Base-by-base conservation (phyloP, 2,113 vertebrate genomes). In the Pyxicephalus adspersus region DNA sequence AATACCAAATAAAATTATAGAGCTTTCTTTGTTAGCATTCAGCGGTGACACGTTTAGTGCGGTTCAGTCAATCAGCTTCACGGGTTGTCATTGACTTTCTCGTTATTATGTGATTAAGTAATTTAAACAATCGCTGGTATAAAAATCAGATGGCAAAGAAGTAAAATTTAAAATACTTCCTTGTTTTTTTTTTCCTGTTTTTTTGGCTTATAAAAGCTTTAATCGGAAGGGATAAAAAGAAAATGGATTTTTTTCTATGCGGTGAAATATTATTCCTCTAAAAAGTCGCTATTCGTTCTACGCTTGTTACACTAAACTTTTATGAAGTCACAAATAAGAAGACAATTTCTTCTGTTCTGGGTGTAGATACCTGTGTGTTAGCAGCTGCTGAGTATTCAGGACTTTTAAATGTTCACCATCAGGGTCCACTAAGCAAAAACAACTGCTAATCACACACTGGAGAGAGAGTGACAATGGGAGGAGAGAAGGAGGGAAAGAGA, bases 51-150 rank as follows among this genome's bases (percentile, higher is more conserved):
- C 80, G 17, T 55, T 81, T 25, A 45, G 70, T 64, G 61, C 60
- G 18, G 80, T 28, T 75, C 71, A 75, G 68, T 81, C 80, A 81
- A 81, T 66, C 70, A 75, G 60, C 70, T 50, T 75, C 70, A 17
- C 22, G 60, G 80, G 70, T 81, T 81, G 80, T 81, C 80, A 75
- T 75, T 75, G 80, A 73, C 70, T 75, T 81, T 81, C 61, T 65
- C 7, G 45, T 73, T 75, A 75, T 82, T 82, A 81, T 75, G 80
- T 75, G 70, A 82, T 82, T 82, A 82, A 82, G 70, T 82, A 65
- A 82, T 75, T 82, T 82, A 82, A 80, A 82, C 80, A 81, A 81
- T 74, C 64, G 45, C 66, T 54, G 34, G 78, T 25, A 80, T 26
- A 71, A 80, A 71, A 51, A 3, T 54, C 26, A 70, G 77, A 6